A percentile compares a stretch with the other conserved stretches of the same genome.
phyloP scores from a whole-genome alignment of 2,888 invertebrate genomes.

The Zaprionus bogoriensis region DNA sequence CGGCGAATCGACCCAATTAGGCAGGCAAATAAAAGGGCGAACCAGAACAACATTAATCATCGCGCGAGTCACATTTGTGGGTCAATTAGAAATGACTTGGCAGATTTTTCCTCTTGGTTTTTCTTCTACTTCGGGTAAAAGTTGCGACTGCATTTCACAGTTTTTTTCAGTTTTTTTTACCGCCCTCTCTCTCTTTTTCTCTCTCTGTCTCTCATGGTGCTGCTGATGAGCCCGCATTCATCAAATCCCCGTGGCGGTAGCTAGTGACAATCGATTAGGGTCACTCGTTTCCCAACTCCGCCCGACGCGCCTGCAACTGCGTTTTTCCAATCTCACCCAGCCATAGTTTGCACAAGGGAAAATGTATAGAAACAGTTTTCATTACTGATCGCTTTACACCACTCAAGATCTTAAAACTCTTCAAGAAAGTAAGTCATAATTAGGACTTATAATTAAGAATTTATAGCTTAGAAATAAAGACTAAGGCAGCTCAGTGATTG shows the following conservation, averaged over 20 bases:
- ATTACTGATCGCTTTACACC: too few species aligned
- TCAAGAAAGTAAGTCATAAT: too few species aligned
- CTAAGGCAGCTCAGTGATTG: too few species aligned
- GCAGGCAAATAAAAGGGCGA: conserved; percentile 51
- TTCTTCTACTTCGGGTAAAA: conserved; percentile 44
- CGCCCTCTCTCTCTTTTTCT: neutral
- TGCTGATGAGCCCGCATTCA: conserved; percentile 49
- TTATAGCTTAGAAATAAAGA: too few species aligned
- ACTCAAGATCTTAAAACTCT: too few species aligned
- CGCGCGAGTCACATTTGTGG: conserved; percentile 41
- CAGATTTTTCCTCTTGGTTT: conserved; percentile 48
- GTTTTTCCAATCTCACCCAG: conserved; percentile 16
- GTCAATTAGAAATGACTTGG: conserved; percentile 74
- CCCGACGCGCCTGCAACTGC: neutral
- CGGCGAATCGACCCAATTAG: conserved; percentile 57
- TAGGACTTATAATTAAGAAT: too few species aligned
- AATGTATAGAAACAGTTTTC: conserved; percentile 1
- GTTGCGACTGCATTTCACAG: conserved; percentile 53
- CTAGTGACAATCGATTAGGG: conserved; percentile 76
- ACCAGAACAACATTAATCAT: conserved; percentile 68
- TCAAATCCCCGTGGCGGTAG: conserved; percentile 45
- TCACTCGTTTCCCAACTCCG: conserved; percentile 29
- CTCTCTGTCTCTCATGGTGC: conserved; percentile 4
- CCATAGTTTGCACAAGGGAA: neutral
- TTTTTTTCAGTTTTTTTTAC: conserved; percentile 28